Evolutionary conservation across 2,113 vertebrate species (phyloP).

Genomic region (Octodon degus): DNA sequence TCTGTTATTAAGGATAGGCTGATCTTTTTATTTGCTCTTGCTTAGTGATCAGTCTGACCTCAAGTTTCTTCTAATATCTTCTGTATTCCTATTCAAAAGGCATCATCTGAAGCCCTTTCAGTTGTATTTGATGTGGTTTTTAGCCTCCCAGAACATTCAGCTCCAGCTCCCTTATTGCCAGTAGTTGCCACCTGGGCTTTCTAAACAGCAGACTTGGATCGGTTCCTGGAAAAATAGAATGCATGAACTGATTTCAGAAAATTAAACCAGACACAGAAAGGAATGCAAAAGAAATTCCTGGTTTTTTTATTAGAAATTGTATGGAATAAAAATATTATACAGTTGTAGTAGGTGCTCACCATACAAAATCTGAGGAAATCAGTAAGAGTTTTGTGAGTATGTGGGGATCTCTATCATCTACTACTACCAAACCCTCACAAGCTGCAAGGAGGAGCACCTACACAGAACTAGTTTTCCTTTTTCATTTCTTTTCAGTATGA

Average conservation of each 20-base stretch:
- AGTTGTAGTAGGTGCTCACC: background rate
- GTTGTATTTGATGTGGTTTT: background rate
- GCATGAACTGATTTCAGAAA: background rate
- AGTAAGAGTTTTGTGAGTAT: background rate
- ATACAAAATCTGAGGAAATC: background rate
- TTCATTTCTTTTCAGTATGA: background rate
- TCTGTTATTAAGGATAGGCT: background rate
- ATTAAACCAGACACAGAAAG: slow-evolving; percentile 6
- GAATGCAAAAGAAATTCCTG: background rate
- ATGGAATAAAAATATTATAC: background rate
- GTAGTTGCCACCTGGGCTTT: background rate
- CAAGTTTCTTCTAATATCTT: background rate
- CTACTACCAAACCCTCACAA: too few relatives aligned
- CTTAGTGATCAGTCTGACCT: background rate
- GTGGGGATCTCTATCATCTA: background rate
- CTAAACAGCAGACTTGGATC: background rate
- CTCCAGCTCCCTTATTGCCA: background rate
- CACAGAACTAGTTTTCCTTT: background rate
- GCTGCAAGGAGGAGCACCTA: background rate
- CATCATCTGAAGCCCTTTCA: background rate
- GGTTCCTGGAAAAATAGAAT: background rate
- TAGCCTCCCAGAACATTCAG: background rate
- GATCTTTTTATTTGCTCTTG: background rate
- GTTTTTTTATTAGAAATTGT: background rate
- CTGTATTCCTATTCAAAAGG: background rate